Base-by-base conservation (phyloP, 2,888 invertebrate genomes). In the Drosophila anomalata region DNA sequence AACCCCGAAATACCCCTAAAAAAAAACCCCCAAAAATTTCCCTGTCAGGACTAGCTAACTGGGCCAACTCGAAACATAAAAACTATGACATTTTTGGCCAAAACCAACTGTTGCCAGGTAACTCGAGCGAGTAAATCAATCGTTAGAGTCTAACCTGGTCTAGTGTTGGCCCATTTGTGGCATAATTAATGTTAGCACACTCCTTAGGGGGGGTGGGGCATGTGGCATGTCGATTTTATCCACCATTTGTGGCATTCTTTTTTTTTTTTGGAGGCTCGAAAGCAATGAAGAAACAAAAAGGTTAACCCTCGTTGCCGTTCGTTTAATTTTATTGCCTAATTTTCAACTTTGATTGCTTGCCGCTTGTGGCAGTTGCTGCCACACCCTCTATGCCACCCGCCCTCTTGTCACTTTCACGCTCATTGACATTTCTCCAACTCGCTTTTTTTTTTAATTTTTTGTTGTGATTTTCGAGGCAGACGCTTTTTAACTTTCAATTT, bases 291-390 rank as follows among this genome's bases (percentile, higher is more conserved):
- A 31, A 31, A 33, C 11, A 12, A 33, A 71, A 80, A 80, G 86
- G 79, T 82, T 85, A 85, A 66, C 20, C 2, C 22, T 41, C 80
- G 81, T 82, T 73, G 85, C 80, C 70, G 83, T 83, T 88, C 87
- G 78, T 83, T 83, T 88, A 83, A 83, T 83, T 83, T 83, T 88
- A 88, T 83, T 88, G 83, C 83, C 83, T 78, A 86, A 83, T 83
- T 83, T 79, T 88, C 83, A 88, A 88, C 88, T 83, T 83, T 83
- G 83, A 83, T 83, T 87, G 83, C 83, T 83, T 87, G 22, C 22
- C 22, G 22, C 22, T 22, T 1, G 22, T 24, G 22, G 71, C 55
- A 39, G 29, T 59, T 39, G 73, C 29, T 26, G 8, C 33, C 36
- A 1, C 17, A 14, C 41, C 42, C 62, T 17, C 39, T 20, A 6